Percentiles rank a stretch among this genome's conserved stretches.
Evolutionary conservation across 1,140 invertebrate genomes (phyloP).

Genomic region (Homalodisca vitripennis): DNA sequence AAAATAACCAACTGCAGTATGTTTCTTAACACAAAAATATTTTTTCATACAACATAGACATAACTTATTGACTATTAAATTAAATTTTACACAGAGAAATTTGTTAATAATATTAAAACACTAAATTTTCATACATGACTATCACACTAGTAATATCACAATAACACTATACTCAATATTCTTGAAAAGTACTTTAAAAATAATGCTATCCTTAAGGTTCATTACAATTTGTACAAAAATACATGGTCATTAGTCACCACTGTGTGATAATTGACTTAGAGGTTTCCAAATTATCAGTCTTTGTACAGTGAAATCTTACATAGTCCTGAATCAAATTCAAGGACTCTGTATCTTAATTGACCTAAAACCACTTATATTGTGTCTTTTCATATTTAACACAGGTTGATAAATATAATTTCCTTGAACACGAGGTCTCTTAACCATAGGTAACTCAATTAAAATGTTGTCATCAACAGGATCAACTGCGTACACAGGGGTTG

Average conservation of each 20-base stretch:
- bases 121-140: not conserved
- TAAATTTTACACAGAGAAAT: too few relatives aligned
- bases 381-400: slow-evolving; percentile 38
- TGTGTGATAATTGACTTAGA: slow-evolving; percentile 18
- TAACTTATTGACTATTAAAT: too few relatives aligned
- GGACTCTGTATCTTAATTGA: slow-evolving; percentile 18
- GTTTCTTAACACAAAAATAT: not conserved
- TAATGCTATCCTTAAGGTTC: not conserved
- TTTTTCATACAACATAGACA: too few relatives aligned
- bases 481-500: slow-evolving; percentile 41
- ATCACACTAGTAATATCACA: slow-evolving; percentile 26
- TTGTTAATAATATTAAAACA: slow-evolving; percentile 1
- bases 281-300: slow-evolving; percentile 3
- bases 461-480: slow-evolving; percentile 39
- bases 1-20: not conserved
- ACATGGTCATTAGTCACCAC: not conserved
- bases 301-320: slow-evolving; percentile 17
- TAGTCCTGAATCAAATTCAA: not conserved
- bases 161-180: slow-evolving; percentile 13
- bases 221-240: not conserved
- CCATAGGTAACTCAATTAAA: slow-evolving; percentile 43
- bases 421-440: slow-evolving; percentile 48
- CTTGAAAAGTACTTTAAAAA: slow-evolving; percentile 10
- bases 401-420: slow-evolving; percentile 52
- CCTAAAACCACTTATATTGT: slow-evolving; percentile 20